A percentile compares a stretch with the other conserved stretches of the same genome.
phyloP scores from a whole-genome alignment of 2,888 invertebrate species.

The Hypolimnas misippus region DNA sequence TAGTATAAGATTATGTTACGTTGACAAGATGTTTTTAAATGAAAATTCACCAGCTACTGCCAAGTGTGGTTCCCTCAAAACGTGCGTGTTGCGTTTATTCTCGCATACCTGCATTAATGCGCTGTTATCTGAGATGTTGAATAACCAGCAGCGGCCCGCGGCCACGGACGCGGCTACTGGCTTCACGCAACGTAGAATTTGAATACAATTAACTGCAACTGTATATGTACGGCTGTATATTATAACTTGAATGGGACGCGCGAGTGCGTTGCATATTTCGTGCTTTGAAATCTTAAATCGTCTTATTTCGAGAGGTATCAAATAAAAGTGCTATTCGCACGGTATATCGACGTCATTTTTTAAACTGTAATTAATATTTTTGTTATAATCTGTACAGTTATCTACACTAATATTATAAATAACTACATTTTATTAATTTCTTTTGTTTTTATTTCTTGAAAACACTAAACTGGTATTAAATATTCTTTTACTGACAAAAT shows the following conservation, averaged over 20 bases:
- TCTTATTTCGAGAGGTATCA: background rate
- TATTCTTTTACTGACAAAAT: too few relatives aligned
- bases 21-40: too few relatives aligned
- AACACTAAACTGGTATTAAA: too few relatives aligned
- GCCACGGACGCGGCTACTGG: conserved; percentile 69
- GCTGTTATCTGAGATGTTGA: conserved; percentile 37
- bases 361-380: too few relatives aligned
- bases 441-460: too few relatives aligned
- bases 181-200: conserved; percentile 62
- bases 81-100: conserved; percentile 33
- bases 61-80: conserved; percentile 18
- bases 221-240: background rate
- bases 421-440: too few relatives aligned
- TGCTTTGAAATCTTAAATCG: background rate
- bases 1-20: too few relatives aligned
- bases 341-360: too few relatives aligned
- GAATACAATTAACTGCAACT: conserved; percentile 42
- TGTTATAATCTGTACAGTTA: too few relatives aligned
- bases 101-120: conserved; percentile 31
- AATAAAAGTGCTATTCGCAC: too few relatives aligned
- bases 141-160: conserved; percentile 51
- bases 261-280: background rate
- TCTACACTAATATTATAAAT: too few relatives aligned
- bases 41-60: background rate
- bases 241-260: background rate